Evolutionary conservation across 2,113 vertebrate genomes (phyloP).

Genomic region (Leptobrachium ailaonicum): DNA sequence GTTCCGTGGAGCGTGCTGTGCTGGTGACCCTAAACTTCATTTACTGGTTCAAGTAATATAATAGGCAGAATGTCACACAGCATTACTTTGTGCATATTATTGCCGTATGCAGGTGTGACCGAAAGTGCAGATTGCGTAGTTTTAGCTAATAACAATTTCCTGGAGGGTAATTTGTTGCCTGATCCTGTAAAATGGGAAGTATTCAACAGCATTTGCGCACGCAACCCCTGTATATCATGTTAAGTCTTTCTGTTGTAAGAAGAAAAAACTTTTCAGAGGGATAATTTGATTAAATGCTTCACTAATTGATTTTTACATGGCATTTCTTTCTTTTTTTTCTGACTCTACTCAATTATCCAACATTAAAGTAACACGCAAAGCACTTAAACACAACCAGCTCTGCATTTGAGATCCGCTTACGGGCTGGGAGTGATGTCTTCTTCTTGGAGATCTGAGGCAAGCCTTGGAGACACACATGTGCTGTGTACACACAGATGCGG

Average conservation of each 20-base stretch:
- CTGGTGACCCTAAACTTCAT: constrained; percentile 63
- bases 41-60: constrained; percentile 67
- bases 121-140: constrained; percentile 65
- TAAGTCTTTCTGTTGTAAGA: constrained; percentile 54
- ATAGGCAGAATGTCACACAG: constrained; percentile 66
- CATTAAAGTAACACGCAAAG: constrained; percentile 47
- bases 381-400: constrained; percentile 6
- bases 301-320: constrained; percentile 60
- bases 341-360: constrained; percentile 57
- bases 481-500: constrained; percentile 9
- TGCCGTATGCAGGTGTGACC: constrained; percentile 71
- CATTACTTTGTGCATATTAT: constrained; percentile 59
- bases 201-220: constrained; percentile 62
- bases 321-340: constrained; percentile 40
- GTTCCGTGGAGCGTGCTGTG: constrained; percentile 70
- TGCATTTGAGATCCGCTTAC: constrained; percentile 4
- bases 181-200: constrained; percentile 61
- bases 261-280: constrained; percentile 51
- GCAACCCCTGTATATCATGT: constrained; percentile 59
- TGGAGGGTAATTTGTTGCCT: constrained; percentile 64
- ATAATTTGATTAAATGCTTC: constrained; percentile 57
- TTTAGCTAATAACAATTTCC: constrained; percentile 67
- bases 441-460: too few relatives aligned
- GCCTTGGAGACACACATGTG: neutral
- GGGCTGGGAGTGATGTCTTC: neutral